Evolutionary conservation across 1,140 invertebrate species (phyloP), one percentile per base, ranked within the genome.

Genomic region (Phthorimaea operculella): DNA sequence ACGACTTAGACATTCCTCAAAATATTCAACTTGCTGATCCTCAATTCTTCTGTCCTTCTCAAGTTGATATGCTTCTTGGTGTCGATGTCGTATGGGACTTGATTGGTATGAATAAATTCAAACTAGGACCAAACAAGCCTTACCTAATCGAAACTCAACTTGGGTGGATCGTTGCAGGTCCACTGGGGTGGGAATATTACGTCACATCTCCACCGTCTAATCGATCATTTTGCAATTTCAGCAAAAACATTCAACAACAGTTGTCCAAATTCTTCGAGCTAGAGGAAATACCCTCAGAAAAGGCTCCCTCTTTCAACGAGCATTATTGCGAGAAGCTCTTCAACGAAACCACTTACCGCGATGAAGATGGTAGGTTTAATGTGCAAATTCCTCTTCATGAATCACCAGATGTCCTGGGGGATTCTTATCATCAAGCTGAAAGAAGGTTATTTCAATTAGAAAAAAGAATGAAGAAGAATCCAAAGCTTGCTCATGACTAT

Each of bases 401-500:
- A 1, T 52, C 60, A 33, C 44, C 57, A 7, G 15, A 60, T 6
- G 11, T 28, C 2, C 55, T 68, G 52, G 65, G 65, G n/a, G 57
- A 65, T 10, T 66, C 68, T 9, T 65, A 58, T 34, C 11, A 50
- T 10, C 55, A 54, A 14, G 68, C 68, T 16, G 57, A 61, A 52
- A 51, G 44, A 45, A 33, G 65, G 15, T 64, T 70, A 36, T 54
- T 58, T n/a, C 54, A 58, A 28, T 17, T 67, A 50, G 65, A 70
- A 49, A 50, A 47, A 21, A 55, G 55, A 52, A 55, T 66, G 17
- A 17, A 60, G 28, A 42, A 55, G 7, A 54, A 62, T 18, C 34
- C 59, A 9, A 51, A 55, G 3, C 62, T 83, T 17, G 60, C 63
- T 50, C 7, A 58, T 7, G 34, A 57, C 21, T 85, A 83, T 52